These are phyloP conservation scores for Pollenia angustigena DNA, from an alignment of 2,888 invertebrate species.

Conservation along the genomic window DNA sequence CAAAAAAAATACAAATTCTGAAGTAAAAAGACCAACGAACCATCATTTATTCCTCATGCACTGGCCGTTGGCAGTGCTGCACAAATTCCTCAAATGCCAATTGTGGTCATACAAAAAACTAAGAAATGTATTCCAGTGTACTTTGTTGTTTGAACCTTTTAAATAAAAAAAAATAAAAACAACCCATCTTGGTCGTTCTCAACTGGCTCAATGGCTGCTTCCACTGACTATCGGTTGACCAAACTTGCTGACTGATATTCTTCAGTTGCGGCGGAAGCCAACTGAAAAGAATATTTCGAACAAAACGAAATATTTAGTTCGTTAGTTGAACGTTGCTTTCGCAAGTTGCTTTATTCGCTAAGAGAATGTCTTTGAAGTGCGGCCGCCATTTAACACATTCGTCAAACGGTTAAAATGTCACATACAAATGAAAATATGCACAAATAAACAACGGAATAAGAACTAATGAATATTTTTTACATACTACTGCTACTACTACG, in stretches of 20 bases:
- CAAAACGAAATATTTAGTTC: slow-evolving; percentile 67
- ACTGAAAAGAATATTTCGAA: slow-evolving; percentile 10
- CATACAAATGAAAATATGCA: slow-evolving; percentile 70
- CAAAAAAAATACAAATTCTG: slow-evolving; percentile 7
- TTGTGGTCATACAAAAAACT: slow-evolving; percentile 65
- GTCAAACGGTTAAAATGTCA: slow-evolving; percentile 74
- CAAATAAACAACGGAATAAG: slow-evolving; percentile 60
- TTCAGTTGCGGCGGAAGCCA: slow-evolving; percentile 58
- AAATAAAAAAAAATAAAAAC: slow-evolving; percentile 1
- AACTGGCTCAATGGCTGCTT: slow-evolving; percentile 6
- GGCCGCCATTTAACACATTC: slow-evolving; percentile 73
- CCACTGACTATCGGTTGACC: slow-evolving; percentile 6
- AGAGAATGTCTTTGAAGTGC: slow-evolving; percentile 72
- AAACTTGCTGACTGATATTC: slow-evolving; percentile 48
- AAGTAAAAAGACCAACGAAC: slow-evolving; percentile 45
- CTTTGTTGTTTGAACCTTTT: slow-evolving; percentile 46
- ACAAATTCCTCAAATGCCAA: slow-evolving; percentile 72
- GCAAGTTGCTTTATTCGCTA: slow-evolving; percentile 60
- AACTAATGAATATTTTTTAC: slow-evolving; percentile 65
- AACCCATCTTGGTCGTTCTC: slow-evolving; percentile 7
- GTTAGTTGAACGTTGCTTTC: slow-evolving; percentile 54
- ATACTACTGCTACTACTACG: background rate
- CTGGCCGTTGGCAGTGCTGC: slow-evolving; percentile 55
- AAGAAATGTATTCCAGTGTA: slow-evolving; percentile 28
- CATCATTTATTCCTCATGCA: slow-evolving; percentile 53